Base-by-base conservation (phyloP, 2,797 vertebrate genomes). In the Anniella stebbinsi region DNA sequence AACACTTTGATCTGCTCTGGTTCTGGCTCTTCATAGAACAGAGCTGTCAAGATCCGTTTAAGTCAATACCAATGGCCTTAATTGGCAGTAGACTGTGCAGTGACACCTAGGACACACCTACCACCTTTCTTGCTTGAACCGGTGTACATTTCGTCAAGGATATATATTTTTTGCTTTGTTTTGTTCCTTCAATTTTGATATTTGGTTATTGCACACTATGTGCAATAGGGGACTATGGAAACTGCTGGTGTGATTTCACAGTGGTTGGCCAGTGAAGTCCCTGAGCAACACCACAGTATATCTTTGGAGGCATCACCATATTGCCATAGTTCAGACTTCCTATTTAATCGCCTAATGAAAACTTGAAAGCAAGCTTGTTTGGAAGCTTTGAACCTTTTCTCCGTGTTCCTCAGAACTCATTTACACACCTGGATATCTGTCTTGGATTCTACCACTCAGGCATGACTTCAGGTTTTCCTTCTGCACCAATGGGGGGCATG, bases 151-250 rank as follows among this genome's bases (percentile, higher is more conserved):
- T 97, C 94, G 96, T 1, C 88, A 96, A 97, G 96, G 97, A 97
- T 96, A 97, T 97, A 48, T 96, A 96, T 97, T 96, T 96, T n/a
- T 97, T 95, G 91, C 96, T 97, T 95, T 92, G 90, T 94, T 97
- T 97, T 97, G 78, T 94, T 97, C 33, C 89, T 97, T 94, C 95
- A 94, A 96, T 97, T 96, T 94, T 96, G 70, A 45, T 77, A 92
- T 96, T 96, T 96, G 95, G 96, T 97, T 97, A 95, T 97, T 97
- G 97, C 97, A 97, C 97, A 97, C 96, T 95, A 93, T 97, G 98
- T 97, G 98, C 97, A 97, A 97, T 97, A 97, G 98, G 80, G 96
- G 97, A 97, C 96, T 98, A 97, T 96, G 97, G 97, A 98, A 97
- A 97, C 97, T 97, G 96, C 97, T 97, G 97, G 97, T 98, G 95